Conservation (phyloP, 1,140 invertebrate genomes). For the Drosophila miranda region DNA sequence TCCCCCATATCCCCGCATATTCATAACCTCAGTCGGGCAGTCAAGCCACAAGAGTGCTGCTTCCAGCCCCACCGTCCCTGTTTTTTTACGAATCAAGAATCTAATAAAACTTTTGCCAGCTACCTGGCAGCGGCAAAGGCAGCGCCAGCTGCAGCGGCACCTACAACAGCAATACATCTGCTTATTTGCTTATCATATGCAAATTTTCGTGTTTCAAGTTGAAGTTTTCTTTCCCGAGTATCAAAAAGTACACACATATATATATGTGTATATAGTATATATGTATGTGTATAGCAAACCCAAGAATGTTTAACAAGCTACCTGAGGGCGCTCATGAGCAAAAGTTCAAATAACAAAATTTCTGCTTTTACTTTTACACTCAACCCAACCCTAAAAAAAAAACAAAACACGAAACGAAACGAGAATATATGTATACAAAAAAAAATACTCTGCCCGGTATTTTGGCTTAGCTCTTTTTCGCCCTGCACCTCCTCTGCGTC, state of each 20-base stretch:
- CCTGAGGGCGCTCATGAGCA: conserved; percentile 61
- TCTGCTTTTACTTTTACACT: conserved; percentile 63
- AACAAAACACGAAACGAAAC: no score
- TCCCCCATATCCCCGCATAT: conserved; percentile 53
- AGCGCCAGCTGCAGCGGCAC: conserved; percentile 20
- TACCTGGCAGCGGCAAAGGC: conserved; percentile 46
- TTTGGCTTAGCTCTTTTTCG: conserved; percentile 11
- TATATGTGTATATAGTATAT: conserved; percentile 14
- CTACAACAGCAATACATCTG: conserved; percentile 46
- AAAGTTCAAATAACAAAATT: conserved; percentile 79
- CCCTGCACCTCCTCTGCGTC: background rate
- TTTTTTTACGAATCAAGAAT: conserved; percentile 63
- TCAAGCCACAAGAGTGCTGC: conserved; percentile 55
- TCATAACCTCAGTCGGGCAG: conserved; percentile 50
- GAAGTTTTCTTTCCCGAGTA: conserved; percentile 59
- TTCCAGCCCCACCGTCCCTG: background rate
- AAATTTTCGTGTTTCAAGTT: conserved; percentile 75
- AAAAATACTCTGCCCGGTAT: conserved; percentile 30
- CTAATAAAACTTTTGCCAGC: conserved; percentile 77
- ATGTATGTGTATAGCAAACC: conserved; percentile 37
- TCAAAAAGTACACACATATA: conserved; percentile 13
- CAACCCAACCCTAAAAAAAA: conserved; percentile 19
- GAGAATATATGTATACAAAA: no score
- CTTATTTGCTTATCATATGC: conserved; percentile 81
- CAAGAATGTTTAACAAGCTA: conserved; percentile 80